Percentiles rank a stretch among this genome's conserved stretches.
These are phyloP conservation scores for Oedothorax gibbosus DNA, from an alignment of 1,140 invertebrate species.

Conservation along the genomic window DNA sequence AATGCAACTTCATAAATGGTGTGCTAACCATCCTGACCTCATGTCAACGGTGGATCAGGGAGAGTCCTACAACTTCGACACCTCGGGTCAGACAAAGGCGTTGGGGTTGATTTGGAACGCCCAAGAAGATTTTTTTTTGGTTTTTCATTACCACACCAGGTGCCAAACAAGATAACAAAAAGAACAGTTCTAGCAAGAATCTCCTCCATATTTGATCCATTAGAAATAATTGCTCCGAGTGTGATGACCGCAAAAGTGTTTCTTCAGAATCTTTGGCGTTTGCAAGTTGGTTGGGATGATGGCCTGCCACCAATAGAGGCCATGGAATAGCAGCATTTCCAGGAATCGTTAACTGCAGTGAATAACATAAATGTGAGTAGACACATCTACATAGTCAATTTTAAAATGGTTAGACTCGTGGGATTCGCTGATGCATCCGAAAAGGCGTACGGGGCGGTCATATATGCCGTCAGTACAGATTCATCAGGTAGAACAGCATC, in stretches of 20 bases:
- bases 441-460: slow-evolving; percentile 2
- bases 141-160: not conserved
- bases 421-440: not conserved
- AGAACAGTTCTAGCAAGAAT: slow-evolving; percentile 35
- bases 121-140: not conserved
- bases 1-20: slow-evolving; percentile 63
- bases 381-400: not conserved
- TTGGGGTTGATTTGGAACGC: slow-evolving; percentile 1
- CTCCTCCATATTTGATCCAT: slow-evolving; percentile 69
- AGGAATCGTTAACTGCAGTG: slow-evolving; percentile 37
- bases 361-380: slow-evolving; percentile 11
- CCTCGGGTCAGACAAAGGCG: not conserved
- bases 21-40: slow-evolving; percentile 36
- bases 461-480: not conserved
- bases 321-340: not conserved
- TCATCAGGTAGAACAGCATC: slow-evolving; percentile 11
- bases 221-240: slow-evolving; percentile 68
- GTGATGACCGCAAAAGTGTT: slow-evolving; percentile 68
- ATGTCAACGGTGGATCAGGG: slow-evolving; percentile 61
- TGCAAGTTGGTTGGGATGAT: slow-evolving; percentile 12
- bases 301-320: not conserved
- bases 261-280: slow-evolving; percentile 64
- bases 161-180: slow-evolving; percentile 5
- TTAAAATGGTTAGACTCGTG: slow-evolving; percentile 5
- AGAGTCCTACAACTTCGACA: slow-evolving; percentile 64